Evolutionary conservation across 1,140 invertebrate species (phyloP), one percentile per base, ranked within the genome.

Genomic region (Manduca sexta): DNA sequence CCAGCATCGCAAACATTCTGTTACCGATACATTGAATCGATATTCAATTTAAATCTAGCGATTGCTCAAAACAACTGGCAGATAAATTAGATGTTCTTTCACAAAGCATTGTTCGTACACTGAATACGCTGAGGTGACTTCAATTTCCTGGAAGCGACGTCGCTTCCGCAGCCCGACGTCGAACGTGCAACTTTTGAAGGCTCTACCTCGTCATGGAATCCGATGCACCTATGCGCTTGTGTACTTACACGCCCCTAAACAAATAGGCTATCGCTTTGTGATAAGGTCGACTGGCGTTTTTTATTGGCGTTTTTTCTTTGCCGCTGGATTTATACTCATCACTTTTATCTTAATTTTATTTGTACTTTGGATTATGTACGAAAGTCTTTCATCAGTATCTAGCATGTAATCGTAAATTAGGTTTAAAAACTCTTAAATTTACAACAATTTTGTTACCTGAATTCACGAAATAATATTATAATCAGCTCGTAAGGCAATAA

Each of bases 21-120:
- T 26, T 26, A 8, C 21, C 21, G 16, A 35, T 35, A 51, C 59
- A 68, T 26, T 26, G 21, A 69, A 73, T 83, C 79, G 66, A 83
- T 83, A 83, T 80, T 79, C 74, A 83, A 80, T 83, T 80, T 71
- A 69, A 76, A 78, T 62, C 37, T 37, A 68, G 52, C 51, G 64
- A 65, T 69, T 65, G 62, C 60, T 56, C 60, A 65, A 74, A 79
- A 74, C 68, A 70, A 79, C 63, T 69, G 60, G 57, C 64, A 81
- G 74, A 84, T 81, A 73, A 84, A 81, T 81, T 80, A 78, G 71
- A 79, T 74, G 69, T 81, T 81, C 74, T 78, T 79, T 76, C 76
- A 72, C 77, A 79, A 79, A 80, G 76, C 77, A 70, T 77, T 83
- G 78, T 81, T 80, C 69, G 60, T 66, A 52, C 52, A 46, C 48